phyloP scores from a whole-genome alignment of 2,888 invertebrate species.

The Lasioglossum oenotherae region DNA sequence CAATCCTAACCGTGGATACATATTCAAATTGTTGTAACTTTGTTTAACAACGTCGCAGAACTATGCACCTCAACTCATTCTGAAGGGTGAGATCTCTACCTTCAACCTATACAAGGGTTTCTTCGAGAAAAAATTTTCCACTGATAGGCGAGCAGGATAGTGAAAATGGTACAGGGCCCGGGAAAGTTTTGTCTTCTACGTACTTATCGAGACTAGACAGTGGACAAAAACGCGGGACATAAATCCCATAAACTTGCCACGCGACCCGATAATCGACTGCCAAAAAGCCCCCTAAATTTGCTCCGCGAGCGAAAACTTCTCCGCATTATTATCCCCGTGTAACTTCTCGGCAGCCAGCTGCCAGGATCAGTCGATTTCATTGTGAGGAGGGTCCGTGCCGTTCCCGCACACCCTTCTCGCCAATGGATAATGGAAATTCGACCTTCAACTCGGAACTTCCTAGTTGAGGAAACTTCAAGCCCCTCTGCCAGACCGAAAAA shows the following conservation, averaged over 20 bases:
- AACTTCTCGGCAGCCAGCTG: slow-evolving; percentile 46
- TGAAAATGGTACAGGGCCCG: background rate
- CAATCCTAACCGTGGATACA: background rate
- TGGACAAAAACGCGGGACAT: background rate
- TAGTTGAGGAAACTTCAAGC: background rate
- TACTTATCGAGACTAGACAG: background rate
- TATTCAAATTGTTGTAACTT: background rate
- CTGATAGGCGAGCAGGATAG: background rate
- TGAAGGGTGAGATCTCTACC: background rate
- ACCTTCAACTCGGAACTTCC: slow-evolving; percentile 18
- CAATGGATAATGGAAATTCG: slow-evolving; percentile 34
- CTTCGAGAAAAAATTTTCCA: background rate
- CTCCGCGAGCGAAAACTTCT: background rate
- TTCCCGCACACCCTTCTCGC: background rate
- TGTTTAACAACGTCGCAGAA: background rate
- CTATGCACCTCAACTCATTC: background rate
- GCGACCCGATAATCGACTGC: background rate
- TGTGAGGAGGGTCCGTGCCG: slow-evolving; percentile 25
- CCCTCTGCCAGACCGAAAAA: background rate
- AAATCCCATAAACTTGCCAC: slow-evolving; percentile 1
- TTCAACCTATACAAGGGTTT: background rate
- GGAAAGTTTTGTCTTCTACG: background rate
- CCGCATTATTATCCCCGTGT: slow-evolving; percentile 8
- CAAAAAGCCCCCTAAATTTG: background rate
- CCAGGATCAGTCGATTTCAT: slow-evolving; percentile 54